These are phyloP conservation scores for Mimumesa dahlbomi DNA, from an alignment of 2,888 invertebrate genomes.

Conservation along the genomic window DNA sequence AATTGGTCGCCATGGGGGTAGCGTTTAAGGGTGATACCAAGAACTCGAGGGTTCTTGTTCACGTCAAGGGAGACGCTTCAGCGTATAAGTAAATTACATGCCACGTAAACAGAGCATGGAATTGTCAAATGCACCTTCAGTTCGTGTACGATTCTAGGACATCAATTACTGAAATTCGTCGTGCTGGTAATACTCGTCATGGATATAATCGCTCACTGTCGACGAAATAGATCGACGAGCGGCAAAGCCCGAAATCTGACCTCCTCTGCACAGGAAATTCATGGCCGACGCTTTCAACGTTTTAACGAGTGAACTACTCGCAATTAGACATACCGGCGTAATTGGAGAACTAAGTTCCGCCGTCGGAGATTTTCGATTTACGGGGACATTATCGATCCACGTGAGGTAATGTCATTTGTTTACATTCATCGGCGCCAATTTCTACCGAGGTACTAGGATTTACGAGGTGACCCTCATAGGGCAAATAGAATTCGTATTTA, in stretches of 20 bases:
- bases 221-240: background rate
- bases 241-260: background rate
- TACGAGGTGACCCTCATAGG: no score
- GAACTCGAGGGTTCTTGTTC: slow-evolving; percentile 33
- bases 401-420: no score
- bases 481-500: no score
- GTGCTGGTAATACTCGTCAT: background rate
- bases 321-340: no score
- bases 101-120: slow-evolving; percentile 24
- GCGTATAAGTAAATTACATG: slow-evolving; percentile 22
- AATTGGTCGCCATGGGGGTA: slow-evolving; percentile 38
- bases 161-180: slow-evolving; percentile 8
- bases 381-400: no score
- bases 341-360: no score
- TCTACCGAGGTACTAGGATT: no score
- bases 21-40: slow-evolving; percentile 34
- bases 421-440: no score
- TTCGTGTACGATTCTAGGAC: background rate
- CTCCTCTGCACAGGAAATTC: background rate
- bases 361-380: no score
- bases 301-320: background rate
- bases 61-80: slow-evolving; percentile 13
- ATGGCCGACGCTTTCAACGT: background rate
- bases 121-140: slow-evolving; percentile 33
- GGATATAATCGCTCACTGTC: background rate